A percentile compares a stretch with the other conserved stretches of the same genome.
Conservation (phyloP, 1,140 invertebrate species). For the Saxidomus purpurata region DNA sequence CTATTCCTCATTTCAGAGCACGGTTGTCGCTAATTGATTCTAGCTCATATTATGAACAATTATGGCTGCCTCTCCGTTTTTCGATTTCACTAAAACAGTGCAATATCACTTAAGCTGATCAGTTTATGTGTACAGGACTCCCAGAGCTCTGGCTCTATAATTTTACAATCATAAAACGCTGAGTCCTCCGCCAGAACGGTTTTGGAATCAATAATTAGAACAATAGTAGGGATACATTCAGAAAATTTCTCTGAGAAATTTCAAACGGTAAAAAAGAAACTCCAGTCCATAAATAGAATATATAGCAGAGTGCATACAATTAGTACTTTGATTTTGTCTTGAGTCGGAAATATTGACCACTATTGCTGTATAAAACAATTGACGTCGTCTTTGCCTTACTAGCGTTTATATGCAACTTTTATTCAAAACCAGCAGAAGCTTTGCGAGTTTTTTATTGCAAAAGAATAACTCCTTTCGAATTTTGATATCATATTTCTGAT, state of each 20-base stretch:
- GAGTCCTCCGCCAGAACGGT: background rate
- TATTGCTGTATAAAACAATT: no score
- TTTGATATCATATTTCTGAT: no score
- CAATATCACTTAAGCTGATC: constrained; percentile 25
- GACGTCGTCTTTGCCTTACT: no score
- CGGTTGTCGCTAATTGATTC: background rate
- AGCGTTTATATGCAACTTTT: no score
- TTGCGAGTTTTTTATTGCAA: no score
- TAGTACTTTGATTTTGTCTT: no score
- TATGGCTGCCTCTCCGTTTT: constrained; percentile 7
- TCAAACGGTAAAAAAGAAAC: background rate
- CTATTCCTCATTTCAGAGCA: constrained; percentile 1
- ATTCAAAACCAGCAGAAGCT: no score
- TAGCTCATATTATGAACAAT: constrained; percentile 17
- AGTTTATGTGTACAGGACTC: background rate
- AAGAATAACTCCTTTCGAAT: no score
- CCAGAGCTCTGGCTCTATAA: background rate
- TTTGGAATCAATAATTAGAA: constrained; percentile 18
- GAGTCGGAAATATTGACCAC: no score
- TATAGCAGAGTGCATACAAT: no score
- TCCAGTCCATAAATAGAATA: no score
- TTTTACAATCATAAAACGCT: constrained; percentile 22
- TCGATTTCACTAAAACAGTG: constrained; percentile 10
- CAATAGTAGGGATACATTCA: background rate
- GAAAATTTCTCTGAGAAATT: background rate